These are phyloP conservation scores for Typhlichthys eigenmanni DNA, from an alignment of 2,797 vertebrate genomes.

Conservation along the genomic window DNA sequence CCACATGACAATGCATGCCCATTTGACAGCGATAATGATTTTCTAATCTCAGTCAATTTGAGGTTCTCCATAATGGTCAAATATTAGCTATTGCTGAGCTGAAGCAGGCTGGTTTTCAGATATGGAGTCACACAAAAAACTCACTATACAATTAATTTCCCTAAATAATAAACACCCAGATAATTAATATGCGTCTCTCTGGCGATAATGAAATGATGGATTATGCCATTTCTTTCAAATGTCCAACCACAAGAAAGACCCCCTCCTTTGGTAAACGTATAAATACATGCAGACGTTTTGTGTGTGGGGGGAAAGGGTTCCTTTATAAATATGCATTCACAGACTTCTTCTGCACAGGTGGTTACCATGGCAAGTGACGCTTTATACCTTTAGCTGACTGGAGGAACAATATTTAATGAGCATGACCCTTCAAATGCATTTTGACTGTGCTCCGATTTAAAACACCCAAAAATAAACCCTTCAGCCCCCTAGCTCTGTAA, in stretches of 20 bases:
- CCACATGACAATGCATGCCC: constrained; percentile 65
- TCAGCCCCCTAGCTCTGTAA: too few relatives aligned
- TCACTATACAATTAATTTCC: constrained; percentile 68
- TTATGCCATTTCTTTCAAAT: constrained; percentile 15
- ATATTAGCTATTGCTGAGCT: constrained; percentile 63
- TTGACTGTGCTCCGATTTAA: not conserved
- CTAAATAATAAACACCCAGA: constrained; percentile 58
- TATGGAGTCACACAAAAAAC: constrained; percentile 41
- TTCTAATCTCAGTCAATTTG: constrained; percentile 74
- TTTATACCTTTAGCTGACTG: not conserved
- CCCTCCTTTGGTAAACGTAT: constrained; percentile 18
- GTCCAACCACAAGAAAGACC: not conserved
- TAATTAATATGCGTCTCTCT: constrained; percentile 72
- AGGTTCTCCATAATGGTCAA: constrained; percentile 64
- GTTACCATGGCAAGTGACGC: not conserved
- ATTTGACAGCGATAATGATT: constrained; percentile 77
- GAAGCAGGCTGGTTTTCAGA: constrained; percentile 64
- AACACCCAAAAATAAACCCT: not conserved
- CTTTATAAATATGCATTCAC: constrained; percentile 22
- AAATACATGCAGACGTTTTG: constrained; percentile 15
- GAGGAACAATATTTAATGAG: not conserved
- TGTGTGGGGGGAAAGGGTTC: not conserved
- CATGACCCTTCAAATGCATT: not conserved
- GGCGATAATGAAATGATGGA: constrained; percentile 55
- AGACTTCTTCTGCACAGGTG: not conserved